Conservation (phyloP, 1,140 invertebrate species). For the Drusus annulatus region DNA sequence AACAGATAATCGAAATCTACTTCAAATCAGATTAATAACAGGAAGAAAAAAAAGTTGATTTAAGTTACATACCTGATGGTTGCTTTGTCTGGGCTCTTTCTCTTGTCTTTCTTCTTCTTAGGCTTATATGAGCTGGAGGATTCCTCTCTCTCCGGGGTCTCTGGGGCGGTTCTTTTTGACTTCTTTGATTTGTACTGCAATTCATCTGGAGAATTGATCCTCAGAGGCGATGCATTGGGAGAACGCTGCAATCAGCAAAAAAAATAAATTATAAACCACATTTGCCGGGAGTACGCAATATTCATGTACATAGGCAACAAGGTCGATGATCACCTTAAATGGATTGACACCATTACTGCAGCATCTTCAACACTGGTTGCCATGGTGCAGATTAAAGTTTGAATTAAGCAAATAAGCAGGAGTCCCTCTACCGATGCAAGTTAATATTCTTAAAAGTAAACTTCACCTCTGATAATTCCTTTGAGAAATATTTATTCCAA, state of each 20-base stretch:
- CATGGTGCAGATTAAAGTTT: too few species aligned
- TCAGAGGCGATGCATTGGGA: conserved; percentile 38
- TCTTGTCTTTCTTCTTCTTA: conserved; percentile 78
- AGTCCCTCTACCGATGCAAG: too few species aligned
- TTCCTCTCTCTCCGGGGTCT: conserved; percentile 54
- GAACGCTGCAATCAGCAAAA: conserved; percentile 11
- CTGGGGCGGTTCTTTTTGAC: conserved; percentile 48
- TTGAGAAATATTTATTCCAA: too few species aligned
- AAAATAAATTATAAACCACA: not conserved
- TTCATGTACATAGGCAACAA: conserved; percentile 1
- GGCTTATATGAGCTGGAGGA: conserved; percentile 63
- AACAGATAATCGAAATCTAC: too few species aligned
- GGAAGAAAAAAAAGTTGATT: too few species aligned
- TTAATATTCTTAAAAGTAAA: too few species aligned
- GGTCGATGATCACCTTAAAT: too few species aligned
- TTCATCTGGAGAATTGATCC: conserved; percentile 48
- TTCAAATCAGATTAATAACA: too few species aligned
- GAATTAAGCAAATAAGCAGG: too few species aligned
- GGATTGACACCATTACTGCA: too few species aligned
- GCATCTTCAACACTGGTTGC: too few species aligned
- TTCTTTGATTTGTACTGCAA: conserved; percentile 52
- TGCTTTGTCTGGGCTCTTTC: conserved; percentile 66
- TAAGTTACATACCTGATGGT: conserved; percentile 40
- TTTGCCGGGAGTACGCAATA: not conserved
- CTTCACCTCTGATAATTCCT: too few species aligned